Percentiles rank a stretch among this genome's conserved stretches.
These are phyloP conservation scores for Rhabdomys dilectus DNA, from an alignment of 2,113 vertebrate genomes.

Conservation along the genomic window DNA sequence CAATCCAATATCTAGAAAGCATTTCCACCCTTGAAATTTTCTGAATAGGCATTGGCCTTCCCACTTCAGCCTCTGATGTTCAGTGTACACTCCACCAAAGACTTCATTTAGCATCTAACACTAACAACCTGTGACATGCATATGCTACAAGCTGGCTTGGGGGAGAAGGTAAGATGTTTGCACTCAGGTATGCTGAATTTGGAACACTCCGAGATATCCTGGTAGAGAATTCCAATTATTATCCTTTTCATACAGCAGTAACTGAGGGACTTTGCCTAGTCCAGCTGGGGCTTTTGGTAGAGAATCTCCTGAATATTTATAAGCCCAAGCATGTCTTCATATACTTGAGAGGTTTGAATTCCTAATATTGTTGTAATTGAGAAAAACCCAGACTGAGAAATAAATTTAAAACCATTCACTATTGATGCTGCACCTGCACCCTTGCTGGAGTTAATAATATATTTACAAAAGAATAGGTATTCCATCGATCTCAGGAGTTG, in stretches of 20 bases:
- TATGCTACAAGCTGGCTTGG: neutral
- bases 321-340: neutral
- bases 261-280: neutral
- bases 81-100: neutral
- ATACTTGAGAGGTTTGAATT: conserved; percentile 22
- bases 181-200: neutral
- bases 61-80: neutral
- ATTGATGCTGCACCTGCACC: neutral
- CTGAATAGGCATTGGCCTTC: neutral
- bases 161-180: conserved; percentile 18
- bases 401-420: conserved; percentile 15
- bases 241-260: conserved; percentile 14
- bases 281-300: neutral
- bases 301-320: conserved; percentile 41
- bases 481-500: neutral
- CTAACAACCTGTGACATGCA: neutral
- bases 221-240: neutral
- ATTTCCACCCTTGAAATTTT: neutral
- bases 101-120: neutral
- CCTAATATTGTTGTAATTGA: conserved; percentile 37
- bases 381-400: conserved; percentile 17
- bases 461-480: neutral
- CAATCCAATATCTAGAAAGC: neutral
- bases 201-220: conserved; percentile 26
- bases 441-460: neutral